A percentile compares a stretch with the other conserved stretches of the same genome.
These are phyloP conservation scores for Chaetorhynchus papuensis DNA, from an alignment of 2,113 vertebrate genomes.

Conservation along the genomic window DNA sequence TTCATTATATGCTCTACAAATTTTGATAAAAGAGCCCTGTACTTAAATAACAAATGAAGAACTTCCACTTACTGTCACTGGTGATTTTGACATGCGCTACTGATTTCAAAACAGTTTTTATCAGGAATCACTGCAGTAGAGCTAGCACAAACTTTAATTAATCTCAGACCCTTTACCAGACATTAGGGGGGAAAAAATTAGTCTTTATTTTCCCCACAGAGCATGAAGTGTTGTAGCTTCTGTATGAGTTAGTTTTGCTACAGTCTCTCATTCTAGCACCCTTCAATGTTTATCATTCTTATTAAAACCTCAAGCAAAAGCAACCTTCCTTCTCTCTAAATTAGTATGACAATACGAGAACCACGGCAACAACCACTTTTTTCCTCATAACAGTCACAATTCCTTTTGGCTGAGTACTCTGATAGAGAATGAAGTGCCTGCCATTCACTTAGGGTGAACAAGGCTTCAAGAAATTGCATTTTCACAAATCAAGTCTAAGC, in stretches of 20 bases:
- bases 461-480: background rate
- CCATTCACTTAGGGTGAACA: background rate
- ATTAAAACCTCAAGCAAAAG: background rate
- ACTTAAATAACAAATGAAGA: background rate
- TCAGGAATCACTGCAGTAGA: background rate
- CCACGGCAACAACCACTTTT: background rate
- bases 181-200: background rate
- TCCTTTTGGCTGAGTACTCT: background rate
- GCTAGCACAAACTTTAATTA: background rate
- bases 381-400: rapidly evolving
- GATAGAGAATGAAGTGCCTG: background rate
- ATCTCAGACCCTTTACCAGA: background rate
- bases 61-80: background rate
- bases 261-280: background rate
- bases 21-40: background rate
- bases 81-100: background rate
- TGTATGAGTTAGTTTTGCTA: background rate
- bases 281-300: background rate
- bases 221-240: background rate
- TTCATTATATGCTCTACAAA: background rate
- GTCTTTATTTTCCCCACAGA: background rate
- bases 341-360: background rate
- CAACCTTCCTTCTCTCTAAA: background rate
- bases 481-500: background rate
- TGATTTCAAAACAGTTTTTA: background rate